Base-by-base conservation (phyloP, 2,797 vertebrate species). In the Balearica regulorum region DNA sequence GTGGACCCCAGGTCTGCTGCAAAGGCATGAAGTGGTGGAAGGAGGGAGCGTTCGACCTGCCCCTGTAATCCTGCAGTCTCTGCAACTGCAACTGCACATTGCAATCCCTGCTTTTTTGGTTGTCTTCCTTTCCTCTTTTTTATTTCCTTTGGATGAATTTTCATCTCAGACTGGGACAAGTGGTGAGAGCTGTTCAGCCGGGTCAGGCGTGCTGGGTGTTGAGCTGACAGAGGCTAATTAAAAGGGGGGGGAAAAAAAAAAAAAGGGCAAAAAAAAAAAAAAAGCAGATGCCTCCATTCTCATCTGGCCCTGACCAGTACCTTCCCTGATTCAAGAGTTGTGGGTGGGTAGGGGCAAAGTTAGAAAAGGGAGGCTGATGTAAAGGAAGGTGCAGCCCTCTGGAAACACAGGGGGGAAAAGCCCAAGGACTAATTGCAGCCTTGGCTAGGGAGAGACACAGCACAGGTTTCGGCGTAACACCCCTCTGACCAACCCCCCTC, bases 401-500 rank as follows among this genome's bases (percentile, higher is more conserved):
- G 83, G 69, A 53, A 80, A 53, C 41, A 17, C 13, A 14, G 39
- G 5, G 49, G 37, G 46, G 48, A 28, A 80, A 83, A 61, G 14
- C 66, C 43, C 15, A 12, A 53, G 33, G 61, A 82, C 61, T 60
- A 65, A 82, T 79, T 69, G 68, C 46, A 84, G 82, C 85, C 90
- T 64, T 28, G 83, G 79, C 69, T 24, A 22, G 24, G 53, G 78
- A 89, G 76, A 95, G 54, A 60, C 53, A 51, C 69, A 84, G 69
- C 84, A 33, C 48, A 80, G 94, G 64, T 97, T 97, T 96, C 16
- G 94, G 98, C 97, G 97, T 97, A 97, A 97, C 53, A 65, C 29
- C 64, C 29, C 14, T 73, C 57, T 64, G 51, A 79, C 1, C 25
- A 70, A 62, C 48, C n/a, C 53, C 54, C 43, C 49, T 60, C 97